Evolutionary conservation across 2,888 invertebrate genomes (phyloP).

Genomic region (Drosophila kambysellisi): DNA sequence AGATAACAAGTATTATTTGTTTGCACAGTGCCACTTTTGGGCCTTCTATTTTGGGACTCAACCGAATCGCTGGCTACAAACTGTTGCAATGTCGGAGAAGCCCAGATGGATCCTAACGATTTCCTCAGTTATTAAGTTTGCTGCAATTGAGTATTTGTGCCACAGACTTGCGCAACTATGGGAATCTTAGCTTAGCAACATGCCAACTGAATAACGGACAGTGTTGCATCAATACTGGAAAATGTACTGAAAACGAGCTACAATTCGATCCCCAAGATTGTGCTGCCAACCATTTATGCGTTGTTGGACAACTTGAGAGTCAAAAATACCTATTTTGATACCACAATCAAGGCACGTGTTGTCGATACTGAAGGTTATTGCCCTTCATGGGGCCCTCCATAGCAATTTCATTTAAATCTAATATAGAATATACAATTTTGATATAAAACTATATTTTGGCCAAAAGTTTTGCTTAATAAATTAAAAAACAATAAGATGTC

Average conservation of each 20-base stretch:
- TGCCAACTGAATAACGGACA: conserved; percentile 30
- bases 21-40: conserved; percentile 32
- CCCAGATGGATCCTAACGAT: conserved; percentile 31
- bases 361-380: conserved; percentile 29
- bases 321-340: conserved; percentile 30
- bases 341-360: conserved; percentile 6
- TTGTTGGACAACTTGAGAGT: conserved; percentile 16
- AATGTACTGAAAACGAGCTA: conserved; percentile 33
- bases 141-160: conserved; percentile 41
- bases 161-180: conserved; percentile 39
- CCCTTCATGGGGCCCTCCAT: background rate
- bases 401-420: background rate
- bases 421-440: background rate
- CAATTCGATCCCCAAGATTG: conserved; percentile 40
- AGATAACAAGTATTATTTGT: background rate
- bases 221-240: conserved; percentile 9
- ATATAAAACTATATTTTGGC: background rate
- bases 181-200: background rate
- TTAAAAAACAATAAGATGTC: background rate
- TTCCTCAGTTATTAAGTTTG: conserved; percentile 46
- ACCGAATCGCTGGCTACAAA: conserved; percentile 18
- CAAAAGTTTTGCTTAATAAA: background rate
- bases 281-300: conserved; percentile 43
- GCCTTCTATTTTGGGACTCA: conserved; percentile 38
- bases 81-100: conserved; percentile 58